These are phyloP conservation scores for Zalophus californianus DNA, from an alignment of 2,797 vertebrate genomes.

Conservation along the genomic window DNA sequence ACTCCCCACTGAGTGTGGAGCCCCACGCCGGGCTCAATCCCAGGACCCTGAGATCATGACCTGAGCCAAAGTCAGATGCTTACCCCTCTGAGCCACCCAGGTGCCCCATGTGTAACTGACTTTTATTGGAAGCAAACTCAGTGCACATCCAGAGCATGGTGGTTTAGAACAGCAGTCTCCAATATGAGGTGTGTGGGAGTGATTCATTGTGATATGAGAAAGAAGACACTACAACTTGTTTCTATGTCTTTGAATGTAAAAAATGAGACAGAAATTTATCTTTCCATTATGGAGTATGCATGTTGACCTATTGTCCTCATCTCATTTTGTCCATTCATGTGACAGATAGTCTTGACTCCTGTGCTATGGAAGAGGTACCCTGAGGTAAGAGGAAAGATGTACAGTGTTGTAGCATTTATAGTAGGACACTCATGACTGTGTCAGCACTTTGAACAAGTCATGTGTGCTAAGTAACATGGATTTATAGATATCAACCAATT, in stretches of 20 bases:
- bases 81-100: not conserved
- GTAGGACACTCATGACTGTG: not conserved
- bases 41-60: not conserved
- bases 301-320: not conserved
- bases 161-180: not conserved
- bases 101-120: not conserved
- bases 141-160: not conserved
- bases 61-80: not conserved
- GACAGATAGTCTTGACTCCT: not conserved
- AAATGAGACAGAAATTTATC: not conserved
- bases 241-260: not conserved
- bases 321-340: not conserved
- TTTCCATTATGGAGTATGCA: not conserved
- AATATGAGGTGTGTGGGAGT: not conserved
- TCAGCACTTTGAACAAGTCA: not conserved
- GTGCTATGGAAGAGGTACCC: not conserved
- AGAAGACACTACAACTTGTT: not conserved
- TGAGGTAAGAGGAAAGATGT: not conserved
- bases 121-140: conserved; percentile 32
- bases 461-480: not conserved
- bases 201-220: not conserved
- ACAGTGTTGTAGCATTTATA: not conserved
- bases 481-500: not conserved
- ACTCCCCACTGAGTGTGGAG: no score
- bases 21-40: no score